A percentile compares a stretch with the other conserved stretches of the same genome.
Evolutionary conservation across 2,113 vertebrate species (phyloP).

Genomic region (Cinclus cinclus): DNA sequence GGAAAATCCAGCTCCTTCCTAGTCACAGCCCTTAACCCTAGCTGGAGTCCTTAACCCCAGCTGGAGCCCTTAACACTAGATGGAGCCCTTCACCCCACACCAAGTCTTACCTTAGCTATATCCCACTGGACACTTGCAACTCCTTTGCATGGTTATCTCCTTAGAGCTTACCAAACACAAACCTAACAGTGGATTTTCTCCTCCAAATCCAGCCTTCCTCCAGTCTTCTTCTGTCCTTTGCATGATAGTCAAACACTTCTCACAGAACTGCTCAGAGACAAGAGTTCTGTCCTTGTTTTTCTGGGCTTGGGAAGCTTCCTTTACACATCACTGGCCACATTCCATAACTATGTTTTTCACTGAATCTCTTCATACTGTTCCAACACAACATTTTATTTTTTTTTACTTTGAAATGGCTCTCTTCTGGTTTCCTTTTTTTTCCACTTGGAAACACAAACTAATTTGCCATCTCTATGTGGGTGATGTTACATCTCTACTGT

Average conservation of each 20-base stretch:
- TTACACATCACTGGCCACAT: background rate
- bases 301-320: background rate
- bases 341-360: background rate
- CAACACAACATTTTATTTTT: background rate
- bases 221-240: background rate
- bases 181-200: background rate
- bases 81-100: background rate
- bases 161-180: background rate
- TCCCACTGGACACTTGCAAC: background rate
- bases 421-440: background rate
- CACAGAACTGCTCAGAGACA: background rate
- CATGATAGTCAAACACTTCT: background rate
- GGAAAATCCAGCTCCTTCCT: slow-evolving; percentile 15
- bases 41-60: too few species aligned
- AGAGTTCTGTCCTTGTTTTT: background rate
- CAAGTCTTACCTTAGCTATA: background rate
- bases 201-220: background rate
- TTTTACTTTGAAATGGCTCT: background rate
- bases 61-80: too few species aligned
- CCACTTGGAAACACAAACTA: background rate
- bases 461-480: background rate
- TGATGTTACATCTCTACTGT: background rate
- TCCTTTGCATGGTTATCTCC: background rate
- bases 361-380: background rate
- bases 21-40: too few species aligned